phyloP scores from a whole-genome alignment of 2,797 vertebrate genomes.

The Bucorvus abyssinicus region DNA sequence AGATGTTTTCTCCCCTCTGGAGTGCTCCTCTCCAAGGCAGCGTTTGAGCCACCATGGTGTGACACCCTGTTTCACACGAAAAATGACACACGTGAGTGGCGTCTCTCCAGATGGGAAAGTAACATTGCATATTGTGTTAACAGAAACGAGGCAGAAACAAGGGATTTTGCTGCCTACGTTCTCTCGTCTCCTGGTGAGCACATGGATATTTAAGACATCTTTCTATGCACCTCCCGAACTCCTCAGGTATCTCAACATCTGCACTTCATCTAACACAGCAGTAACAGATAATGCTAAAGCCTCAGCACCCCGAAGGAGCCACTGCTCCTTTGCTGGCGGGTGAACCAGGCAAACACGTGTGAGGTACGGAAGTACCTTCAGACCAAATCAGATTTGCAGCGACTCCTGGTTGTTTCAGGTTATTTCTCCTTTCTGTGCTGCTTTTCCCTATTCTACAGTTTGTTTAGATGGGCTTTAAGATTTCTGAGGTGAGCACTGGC shows the following conservation, averaged over 20 bases:
- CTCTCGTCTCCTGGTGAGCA: neutral
- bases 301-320: neutral
- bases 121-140: neutral
- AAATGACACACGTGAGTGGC: neutral
- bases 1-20: neutral
- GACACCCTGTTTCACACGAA: neutral
- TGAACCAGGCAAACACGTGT: fast-evolving
- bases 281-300: neutral
- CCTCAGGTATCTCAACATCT: neutral
- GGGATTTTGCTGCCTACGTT: neutral
- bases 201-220: neutral
- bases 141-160: neutral
- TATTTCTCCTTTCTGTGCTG: neutral
- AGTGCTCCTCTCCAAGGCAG: neutral
- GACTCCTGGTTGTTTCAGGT: neutral
- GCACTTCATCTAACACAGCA: neutral
- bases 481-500: neutral
- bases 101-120: neutral
- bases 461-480: neutral
- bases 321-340: neutral
- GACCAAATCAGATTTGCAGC: fast-evolving
- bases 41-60: neutral
- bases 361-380: neutral
- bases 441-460: neutral
- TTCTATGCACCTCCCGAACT: neutral